These are phyloP conservation scores for Scaptomyza graminum DNA, from an alignment of 1,140 invertebrate species.

Conservation along the genomic window DNA sequence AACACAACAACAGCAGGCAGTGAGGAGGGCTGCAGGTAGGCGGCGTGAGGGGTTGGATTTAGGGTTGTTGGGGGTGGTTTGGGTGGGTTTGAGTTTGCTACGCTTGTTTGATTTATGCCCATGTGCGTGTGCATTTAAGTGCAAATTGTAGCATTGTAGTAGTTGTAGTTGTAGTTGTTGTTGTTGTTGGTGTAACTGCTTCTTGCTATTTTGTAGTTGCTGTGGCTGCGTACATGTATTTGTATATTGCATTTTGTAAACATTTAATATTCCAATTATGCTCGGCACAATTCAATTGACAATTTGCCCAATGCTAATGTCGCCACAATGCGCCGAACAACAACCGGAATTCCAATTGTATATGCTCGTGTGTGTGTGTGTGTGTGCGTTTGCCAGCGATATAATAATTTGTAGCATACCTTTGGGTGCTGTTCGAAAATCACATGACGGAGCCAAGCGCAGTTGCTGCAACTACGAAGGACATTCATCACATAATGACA, in stretches of 20 bases:
- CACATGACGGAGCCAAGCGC: slow-evolving; percentile 22
- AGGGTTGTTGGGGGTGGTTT: not conserved
- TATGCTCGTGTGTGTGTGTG: not conserved
- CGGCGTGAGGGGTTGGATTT: too few species aligned
- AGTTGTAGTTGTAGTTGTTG: slow-evolving; percentile 1
- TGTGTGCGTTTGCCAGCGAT: slow-evolving; percentile 13
- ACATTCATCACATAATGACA: slow-evolving; percentile 28
- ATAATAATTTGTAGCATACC: slow-evolving; percentile 55
- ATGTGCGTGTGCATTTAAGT: slow-evolving; percentile 73
- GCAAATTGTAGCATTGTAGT: slow-evolving; percentile 66
- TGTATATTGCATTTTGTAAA: slow-evolving; percentile 78
- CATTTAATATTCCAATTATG: slow-evolving; percentile 81
- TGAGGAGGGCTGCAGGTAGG: not conserved
- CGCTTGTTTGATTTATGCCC: slow-evolving; percentile 73
- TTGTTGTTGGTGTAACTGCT: not conserved
- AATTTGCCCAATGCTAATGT: slow-evolving; percentile 52
- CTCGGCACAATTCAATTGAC: slow-evolving; percentile 71
- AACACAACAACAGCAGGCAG: slow-evolving; percentile 20
- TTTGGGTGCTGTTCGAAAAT: slow-evolving; percentile 47
- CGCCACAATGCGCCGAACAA: slow-evolving; percentile 36
- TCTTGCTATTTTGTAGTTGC: slow-evolving; percentile 1
- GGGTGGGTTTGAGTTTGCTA: slow-evolving; percentile 8
- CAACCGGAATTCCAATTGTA: slow-evolving; percentile 16
- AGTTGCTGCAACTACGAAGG: not conserved
- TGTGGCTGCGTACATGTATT: slow-evolving; percentile 37